A percentile compares a stretch with the other conserved stretches of the same genome.
These are phyloP conservation scores for Scaptomyza graminum DNA, from an alignment of 1,140 invertebrate genomes.

Conservation along the genomic window DNA sequence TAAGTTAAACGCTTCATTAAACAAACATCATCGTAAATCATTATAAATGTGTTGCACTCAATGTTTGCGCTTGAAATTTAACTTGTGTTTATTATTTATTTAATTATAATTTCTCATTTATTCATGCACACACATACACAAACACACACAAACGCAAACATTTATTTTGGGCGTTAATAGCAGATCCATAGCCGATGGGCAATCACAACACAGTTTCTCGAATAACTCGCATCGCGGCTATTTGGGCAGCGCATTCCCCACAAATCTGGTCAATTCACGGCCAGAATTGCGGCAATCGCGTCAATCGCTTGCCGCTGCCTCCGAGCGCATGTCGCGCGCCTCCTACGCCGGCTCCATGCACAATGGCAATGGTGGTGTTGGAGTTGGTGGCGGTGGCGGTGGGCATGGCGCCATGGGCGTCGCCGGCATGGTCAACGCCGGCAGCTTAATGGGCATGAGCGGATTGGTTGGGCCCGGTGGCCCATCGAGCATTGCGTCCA, in stretches of 20 bases:
- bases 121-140: constrained; percentile 27
- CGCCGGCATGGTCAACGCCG: constrained; percentile 71
- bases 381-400: constrained; percentile 57
- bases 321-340: constrained; percentile 90
- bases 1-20: neutral
- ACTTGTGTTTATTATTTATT: constrained; percentile 23
- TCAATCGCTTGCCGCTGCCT: constrained; percentile 91
- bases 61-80: constrained; percentile 48
- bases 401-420: constrained; percentile 70
- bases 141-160: constrained; percentile 22
- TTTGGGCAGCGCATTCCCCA: constrained; percentile 88
- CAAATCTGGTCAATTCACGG: constrained; percentile 90
- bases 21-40: neutral
- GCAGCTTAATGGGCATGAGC: constrained; percentile 69
- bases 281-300: constrained; percentile 92
- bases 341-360: constrained; percentile 87
- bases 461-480: constrained; percentile 73
- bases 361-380: constrained; percentile 82
- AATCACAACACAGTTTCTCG: constrained; percentile 93
- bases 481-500: constrained; percentile 85
- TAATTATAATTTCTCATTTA: constrained; percentile 54
- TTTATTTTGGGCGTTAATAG: constrained; percentile 9
- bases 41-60: constrained; percentile 18
- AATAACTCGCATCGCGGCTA: constrained; percentile 90
- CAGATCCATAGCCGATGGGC: constrained; percentile 91